Conservation (phyloP, 1,140 invertebrate species). For the Ericerus pela region DNA sequence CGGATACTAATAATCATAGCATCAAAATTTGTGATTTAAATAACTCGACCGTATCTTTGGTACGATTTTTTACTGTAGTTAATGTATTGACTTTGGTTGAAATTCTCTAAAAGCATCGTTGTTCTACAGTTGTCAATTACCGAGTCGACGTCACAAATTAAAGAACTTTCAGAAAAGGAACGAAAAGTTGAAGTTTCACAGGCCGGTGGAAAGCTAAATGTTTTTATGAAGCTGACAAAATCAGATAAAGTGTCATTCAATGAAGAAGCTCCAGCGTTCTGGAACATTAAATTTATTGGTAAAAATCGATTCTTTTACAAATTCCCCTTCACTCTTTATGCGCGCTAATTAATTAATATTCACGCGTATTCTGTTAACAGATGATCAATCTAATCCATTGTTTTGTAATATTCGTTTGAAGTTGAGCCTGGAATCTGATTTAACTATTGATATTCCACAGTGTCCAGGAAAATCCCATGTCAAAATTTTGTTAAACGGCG, state of each 20-base stretch:
- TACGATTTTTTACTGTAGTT: not conserved
- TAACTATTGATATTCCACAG: too few species aligned
- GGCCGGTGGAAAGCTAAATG: not conserved
- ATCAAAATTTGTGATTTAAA: conserved; percentile 2
- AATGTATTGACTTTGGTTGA: not conserved
- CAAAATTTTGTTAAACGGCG: too few species aligned
- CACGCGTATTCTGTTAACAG: too few species aligned
- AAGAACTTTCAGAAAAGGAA: not conserved
- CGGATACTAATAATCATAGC: conserved; percentile 80
- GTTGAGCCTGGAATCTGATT: too few species aligned
- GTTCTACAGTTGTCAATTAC: not conserved
- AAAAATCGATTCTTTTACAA: not conserved
- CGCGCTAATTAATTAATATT: too few species aligned
- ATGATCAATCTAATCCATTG: too few species aligned
- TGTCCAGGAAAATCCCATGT: too few species aligned
- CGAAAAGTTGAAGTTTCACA: not conserved
- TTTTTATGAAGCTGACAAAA: too few species aligned
- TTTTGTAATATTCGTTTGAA: too few species aligned
- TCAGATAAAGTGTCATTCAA: not conserved
- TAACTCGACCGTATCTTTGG: not conserved
- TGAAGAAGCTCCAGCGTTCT: not conserved
- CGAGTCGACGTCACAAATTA: not conserved
- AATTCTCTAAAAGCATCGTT: not conserved
- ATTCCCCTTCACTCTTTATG: too few species aligned
- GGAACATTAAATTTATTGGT: not conserved